Evolutionary conservation across 2,113 vertebrate species (phyloP), one percentile per base, ranked within the genome.

Genomic region (Alectura lathami): DNA sequence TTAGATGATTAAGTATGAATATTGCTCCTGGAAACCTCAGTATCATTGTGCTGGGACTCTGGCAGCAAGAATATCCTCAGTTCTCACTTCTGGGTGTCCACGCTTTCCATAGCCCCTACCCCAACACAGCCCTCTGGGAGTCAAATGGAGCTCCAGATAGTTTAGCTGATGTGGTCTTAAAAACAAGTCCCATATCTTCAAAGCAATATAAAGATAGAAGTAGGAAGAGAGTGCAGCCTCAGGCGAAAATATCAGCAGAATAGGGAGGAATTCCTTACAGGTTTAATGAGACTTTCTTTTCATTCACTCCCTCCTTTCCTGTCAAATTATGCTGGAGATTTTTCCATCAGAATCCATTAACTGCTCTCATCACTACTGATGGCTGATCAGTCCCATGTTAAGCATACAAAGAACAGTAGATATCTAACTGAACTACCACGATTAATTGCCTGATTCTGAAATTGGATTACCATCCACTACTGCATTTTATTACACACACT

Each of bases 391-490:
- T 72, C 23, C 30, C 47, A 64, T 70, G 53, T 76, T 59, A 69
- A 24, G 12, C 22, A 67, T 56, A 83, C 24, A 72, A 76, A 74
- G 27, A 87, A 29, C 51, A 53, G 24, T 12, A 70, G 72, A 40
- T 73, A 76, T 3, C 12, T 62, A 88, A 76, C 21, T 83, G 48
- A 91, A 54, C 6, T 66, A 48, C 6, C 38, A 17, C 70, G 75
- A 95, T 86, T 91, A 81, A 93, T 91, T 87, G 12, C 40, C 38
- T 81, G 48, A 70, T 88, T 86, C 48, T 92, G 59, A 86, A 96
- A 96, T 72, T 86, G 16, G 74, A 76, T 96, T 94, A 76, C 30
- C 32, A 86, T 66, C 4, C 2, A 12, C 75, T 79, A 50, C 45
- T 15, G 47, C 7, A 78, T 79, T 79, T 81, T 76, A 76, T 88